Evolutionary conservation across 2,113 vertebrate species (phyloP).

Genomic region (Copsychus sechellarum): DNA sequence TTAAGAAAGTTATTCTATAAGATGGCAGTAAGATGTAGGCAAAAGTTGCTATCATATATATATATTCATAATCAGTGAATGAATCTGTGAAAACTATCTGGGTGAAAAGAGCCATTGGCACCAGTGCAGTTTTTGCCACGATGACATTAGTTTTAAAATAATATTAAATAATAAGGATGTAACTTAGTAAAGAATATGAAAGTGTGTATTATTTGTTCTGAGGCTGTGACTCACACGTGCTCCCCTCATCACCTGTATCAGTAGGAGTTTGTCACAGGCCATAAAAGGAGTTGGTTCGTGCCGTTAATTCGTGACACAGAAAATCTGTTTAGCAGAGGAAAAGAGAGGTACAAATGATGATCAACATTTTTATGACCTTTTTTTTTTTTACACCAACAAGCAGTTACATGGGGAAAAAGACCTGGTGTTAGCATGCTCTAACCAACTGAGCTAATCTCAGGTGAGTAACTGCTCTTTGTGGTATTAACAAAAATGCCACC

Average conservation of each 20-base stretch:
- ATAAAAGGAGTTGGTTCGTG: neutral
- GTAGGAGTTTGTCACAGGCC: neutral
- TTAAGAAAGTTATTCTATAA: neutral
- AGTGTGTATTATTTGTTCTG: neutral
- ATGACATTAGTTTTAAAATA: neutral
- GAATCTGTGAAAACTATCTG: neutral
- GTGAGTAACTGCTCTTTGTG: neutral
- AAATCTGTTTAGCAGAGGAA: neutral
- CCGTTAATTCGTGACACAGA: neutral
- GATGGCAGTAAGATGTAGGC: neutral
- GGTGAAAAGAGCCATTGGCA: neutral
- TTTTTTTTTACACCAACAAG: neutral
- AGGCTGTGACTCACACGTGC: neutral
- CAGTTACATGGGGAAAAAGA: neutral
- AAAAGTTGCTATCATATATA: neutral
- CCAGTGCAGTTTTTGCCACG: neutral
- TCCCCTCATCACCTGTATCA: neutral
- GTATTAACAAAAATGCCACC: neutral
- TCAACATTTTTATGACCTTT: neutral
- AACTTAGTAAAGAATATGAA: neutral
- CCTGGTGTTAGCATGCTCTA: neutral
- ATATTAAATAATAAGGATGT: neutral
- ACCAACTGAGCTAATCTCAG: neutral
- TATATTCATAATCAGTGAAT: neutral
- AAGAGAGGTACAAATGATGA: neutral